Evolutionary conservation across 1,140 invertebrate genomes (phyloP).

Genomic region (Heliconius nattereri): DNA sequence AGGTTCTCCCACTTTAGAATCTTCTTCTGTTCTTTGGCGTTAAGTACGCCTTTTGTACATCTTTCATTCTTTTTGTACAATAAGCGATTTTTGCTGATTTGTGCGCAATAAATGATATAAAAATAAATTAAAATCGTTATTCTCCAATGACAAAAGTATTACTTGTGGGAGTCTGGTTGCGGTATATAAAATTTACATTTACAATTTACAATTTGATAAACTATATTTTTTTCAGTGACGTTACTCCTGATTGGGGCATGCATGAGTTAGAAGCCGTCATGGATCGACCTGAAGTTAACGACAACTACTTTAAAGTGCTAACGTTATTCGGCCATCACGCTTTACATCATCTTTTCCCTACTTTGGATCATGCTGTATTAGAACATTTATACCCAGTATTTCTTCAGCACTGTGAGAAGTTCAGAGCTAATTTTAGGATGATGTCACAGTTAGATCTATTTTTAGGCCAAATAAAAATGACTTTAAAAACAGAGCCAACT

Average conservation of each 20-base stretch:
- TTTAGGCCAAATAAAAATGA: slow-evolving; percentile 84
- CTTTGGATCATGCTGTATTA: slow-evolving; percentile 88
- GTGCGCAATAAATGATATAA: too few relatives aligned
- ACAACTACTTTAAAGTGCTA: slow-evolving; percentile 85
- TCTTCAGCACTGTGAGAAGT: slow-evolving; percentile 86
- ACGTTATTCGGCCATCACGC: slow-evolving; percentile 89
- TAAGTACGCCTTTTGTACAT: too few relatives aligned
- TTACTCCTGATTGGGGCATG: slow-evolving; percentile 88
- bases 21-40: too few relatives aligned
- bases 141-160: too few relatives aligned
- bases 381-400: slow-evolving; percentile 84
- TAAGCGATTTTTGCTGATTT: too few relatives aligned
- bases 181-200: too few relatives aligned
- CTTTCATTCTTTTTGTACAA: too few relatives aligned
- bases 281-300: slow-evolving; percentile 86
- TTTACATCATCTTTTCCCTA: slow-evolving; percentile 92
- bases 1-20: too few relatives aligned
- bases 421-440: slow-evolving; percentile 82
- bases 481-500: slow-evolving; percentile 52
- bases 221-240: slow-evolving; percentile 48
- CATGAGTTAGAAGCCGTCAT: slow-evolving; percentile 88
- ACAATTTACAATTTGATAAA: too few relatives aligned
- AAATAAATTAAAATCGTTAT: too few relatives aligned
- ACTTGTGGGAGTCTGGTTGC: too few relatives aligned
- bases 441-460: slow-evolving; percentile 83